A percentile compares a stretch with the other conserved stretches of the same genome.
Conservation (phyloP, 2,113 vertebrate genomes). For the Caracal caracal region DNA sequence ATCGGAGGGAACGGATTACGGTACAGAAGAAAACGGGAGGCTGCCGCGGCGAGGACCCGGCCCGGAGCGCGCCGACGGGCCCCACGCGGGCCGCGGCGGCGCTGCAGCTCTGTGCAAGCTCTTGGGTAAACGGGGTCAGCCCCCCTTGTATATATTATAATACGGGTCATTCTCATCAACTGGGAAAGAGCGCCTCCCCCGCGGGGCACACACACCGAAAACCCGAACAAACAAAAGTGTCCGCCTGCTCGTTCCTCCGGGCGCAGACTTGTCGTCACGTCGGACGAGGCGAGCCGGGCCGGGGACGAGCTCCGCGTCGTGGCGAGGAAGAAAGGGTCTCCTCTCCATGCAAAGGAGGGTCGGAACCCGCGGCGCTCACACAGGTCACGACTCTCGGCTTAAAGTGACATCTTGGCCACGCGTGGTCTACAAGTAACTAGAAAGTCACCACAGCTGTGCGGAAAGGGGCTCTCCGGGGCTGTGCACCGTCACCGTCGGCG, state of each 20-base stretch:
- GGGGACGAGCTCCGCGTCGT: conserved; percentile 81
- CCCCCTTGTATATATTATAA: conserved; percentile 31
- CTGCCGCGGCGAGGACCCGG: conserved; percentile 77
- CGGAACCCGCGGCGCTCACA: conserved; percentile 81
- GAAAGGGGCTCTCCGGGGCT: conserved; percentile 76
- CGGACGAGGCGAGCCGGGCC: conserved; percentile 90
- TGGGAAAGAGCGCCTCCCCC: conserved; percentile 78
- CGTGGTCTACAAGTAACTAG: conserved; percentile 71
- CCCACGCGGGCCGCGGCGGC: conserved; percentile 77
- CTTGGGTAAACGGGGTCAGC: conserved; percentile 80
- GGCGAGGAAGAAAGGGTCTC: conserved; percentile 82
- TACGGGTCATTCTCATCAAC: conserved; percentile 78
- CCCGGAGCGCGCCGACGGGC: conserved; percentile 75
- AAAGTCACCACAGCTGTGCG: conserved; percentile 75
- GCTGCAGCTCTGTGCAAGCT: conserved; percentile 81
- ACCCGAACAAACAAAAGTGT: conserved; percentile 76
- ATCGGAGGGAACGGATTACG: conserved; percentile 74
- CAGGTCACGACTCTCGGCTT: conserved; percentile 71
- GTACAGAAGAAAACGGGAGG: conserved; percentile 80
- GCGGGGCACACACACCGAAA: conserved; percentile 73
- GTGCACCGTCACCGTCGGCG: not conserved
- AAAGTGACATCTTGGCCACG: conserved; percentile 77
- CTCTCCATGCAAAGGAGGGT: conserved; percentile 69
- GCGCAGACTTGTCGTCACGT: conserved; percentile 92
- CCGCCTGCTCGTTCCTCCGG: conserved; percentile 88